These are phyloP conservation scores for Crotalus horridus DNA, from an alignment of 2,113 vertebrate species.

Conservation along the genomic window DNA sequence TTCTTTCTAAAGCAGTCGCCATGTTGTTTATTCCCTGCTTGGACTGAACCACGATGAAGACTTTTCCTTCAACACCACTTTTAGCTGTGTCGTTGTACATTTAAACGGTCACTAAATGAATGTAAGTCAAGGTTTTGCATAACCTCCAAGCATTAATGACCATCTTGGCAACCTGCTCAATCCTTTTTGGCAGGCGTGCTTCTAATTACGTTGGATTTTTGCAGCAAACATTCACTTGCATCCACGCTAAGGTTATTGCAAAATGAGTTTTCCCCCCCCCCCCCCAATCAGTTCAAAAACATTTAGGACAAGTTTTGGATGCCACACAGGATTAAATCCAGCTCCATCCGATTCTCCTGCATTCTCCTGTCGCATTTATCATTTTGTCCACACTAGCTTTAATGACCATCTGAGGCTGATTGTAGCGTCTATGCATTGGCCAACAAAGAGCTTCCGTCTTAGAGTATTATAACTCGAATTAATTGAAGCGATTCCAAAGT, in stretches of 20 bases:
- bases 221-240: not conserved
- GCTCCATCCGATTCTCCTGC: not conserved
- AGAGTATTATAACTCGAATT: not conserved
- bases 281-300: not conserved
- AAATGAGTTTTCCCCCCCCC: no score
- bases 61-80: no score
- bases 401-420: not conserved
- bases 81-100: no score
- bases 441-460: not conserved
- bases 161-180: not conserved
- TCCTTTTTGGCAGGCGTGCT: not conserved
- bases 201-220: not conserved
- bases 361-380: not conserved
- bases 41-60: no score
- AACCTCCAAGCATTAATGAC: not conserved
- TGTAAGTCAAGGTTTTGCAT: not conserved
- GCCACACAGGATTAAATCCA: not conserved
- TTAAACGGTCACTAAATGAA: no score
- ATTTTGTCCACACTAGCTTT: not conserved
- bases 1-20: no score
- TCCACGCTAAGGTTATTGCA: not conserved
- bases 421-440: not conserved
- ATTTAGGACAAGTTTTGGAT: not conserved
- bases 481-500: not conserved
- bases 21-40: no score